Conservation (phyloP, 2,888 invertebrate species). For the Periphyllus acericola region DNA sequence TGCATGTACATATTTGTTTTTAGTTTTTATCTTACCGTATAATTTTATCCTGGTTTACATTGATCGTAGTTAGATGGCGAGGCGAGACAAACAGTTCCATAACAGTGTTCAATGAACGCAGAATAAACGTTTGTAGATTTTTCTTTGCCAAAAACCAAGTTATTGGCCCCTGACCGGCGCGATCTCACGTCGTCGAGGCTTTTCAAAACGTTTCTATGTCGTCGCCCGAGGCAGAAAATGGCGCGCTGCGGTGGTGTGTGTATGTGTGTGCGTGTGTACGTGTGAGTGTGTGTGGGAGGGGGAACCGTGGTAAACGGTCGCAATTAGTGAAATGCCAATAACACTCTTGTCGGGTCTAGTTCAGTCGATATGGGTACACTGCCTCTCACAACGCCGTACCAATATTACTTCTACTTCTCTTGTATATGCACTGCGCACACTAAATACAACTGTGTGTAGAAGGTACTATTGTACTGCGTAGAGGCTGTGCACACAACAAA, state of each 20-base stretch:
- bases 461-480: not conserved
- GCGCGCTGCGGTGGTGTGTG: not conserved
- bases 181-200: not conserved
- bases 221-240: not conserved
- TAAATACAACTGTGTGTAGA: no score
- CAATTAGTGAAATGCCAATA: conserved; percentile 57
- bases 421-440: not conserved
- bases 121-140: not conserved
- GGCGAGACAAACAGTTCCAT: not conserved
- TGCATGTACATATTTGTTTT: no score
- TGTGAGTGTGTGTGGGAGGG: not conserved
- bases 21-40: no score
- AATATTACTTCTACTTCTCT: not conserved
- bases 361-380: conserved; percentile 11
- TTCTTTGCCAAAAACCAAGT: conserved; percentile 3
- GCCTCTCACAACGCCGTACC: not conserved
- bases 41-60: no score
- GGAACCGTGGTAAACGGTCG: conserved; percentile 27
- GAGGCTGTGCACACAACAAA: not conserved
- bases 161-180: not conserved
- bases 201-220: not conserved
- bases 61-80: no score
- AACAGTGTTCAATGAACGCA: not conserved
- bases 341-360: conserved; percentile 22
- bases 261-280: no score